Conservation (phyloP, 2,888 invertebrate species). For the Cosmorhoe ocellata region DNA sequence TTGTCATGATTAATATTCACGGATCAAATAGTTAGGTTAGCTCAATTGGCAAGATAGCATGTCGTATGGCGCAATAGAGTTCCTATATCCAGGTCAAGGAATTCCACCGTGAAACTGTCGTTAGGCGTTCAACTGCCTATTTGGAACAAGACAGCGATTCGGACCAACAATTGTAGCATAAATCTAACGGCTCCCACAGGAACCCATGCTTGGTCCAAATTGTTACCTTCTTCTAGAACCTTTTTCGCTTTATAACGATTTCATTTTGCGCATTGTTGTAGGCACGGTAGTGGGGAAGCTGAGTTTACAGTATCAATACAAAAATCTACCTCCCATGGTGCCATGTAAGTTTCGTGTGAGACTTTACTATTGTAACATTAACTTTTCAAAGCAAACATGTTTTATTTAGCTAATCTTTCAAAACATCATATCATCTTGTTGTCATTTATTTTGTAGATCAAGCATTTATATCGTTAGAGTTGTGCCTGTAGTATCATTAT, state of each 20-base stretch:
- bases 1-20: too few species aligned
- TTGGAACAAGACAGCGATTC: conserved; percentile 4
- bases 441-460: too few species aligned
- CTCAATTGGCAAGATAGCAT: conserved; percentile 4
- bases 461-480: conserved; percentile 12
- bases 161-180: conserved; percentile 3
- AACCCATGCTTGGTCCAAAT: conserved; percentile 7
- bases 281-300: conserved; percentile 70
- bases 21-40: not conserved
- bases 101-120: not conserved
- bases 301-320: conserved; percentile 61
- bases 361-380: conserved; percentile 15
- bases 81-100: conserved; percentile 27
- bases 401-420: conserved; percentile 12
- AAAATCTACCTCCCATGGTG: conserved; percentile 38
- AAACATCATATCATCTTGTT: conserved; percentile 17
- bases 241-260: conserved; percentile 10
- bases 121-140: conserved; percentile 13
- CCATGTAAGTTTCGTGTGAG: conserved; percentile 51
- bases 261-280: conserved; percentile 47
- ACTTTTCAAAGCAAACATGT: conserved; percentile 17
- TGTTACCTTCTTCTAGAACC: not conserved
- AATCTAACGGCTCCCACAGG: conserved; percentile 15
- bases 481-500: conserved; percentile 6
- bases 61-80: conserved; percentile 3